phyloP scores from a whole-genome alignment of 2,113 vertebrate species.

The Prochilodus magdalenae region DNA sequence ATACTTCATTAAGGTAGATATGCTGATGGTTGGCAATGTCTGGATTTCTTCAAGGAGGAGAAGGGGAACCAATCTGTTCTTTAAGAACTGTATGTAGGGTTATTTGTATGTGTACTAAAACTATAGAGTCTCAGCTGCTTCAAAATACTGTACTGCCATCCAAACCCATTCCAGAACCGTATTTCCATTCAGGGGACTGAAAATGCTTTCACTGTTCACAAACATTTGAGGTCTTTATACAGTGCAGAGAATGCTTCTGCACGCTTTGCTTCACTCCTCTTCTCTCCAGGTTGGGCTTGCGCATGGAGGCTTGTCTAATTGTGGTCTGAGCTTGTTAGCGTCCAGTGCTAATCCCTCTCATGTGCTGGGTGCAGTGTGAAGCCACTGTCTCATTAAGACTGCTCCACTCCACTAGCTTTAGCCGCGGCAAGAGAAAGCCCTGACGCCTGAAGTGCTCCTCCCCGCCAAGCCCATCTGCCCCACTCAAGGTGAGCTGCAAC shows the following conservation, averaged over 20 bases:
- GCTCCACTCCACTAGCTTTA: conserved; percentile 65
- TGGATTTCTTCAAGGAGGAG: no score
- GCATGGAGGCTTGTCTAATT: conserved; percentile 76
- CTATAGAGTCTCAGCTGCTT: no score
- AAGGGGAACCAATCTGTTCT: no score
- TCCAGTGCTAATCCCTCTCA: conserved; percentile 79
- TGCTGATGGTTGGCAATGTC: no score
- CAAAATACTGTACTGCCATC: not conserved
- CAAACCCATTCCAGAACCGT: not conserved
- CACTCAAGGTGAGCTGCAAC: conserved; percentile 42
- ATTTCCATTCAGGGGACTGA: not conserved
- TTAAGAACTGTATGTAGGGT: no score
- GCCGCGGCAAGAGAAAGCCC: conserved; percentile 57
- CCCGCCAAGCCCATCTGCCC: conserved; percentile 60
- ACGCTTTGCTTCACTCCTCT: conserved; percentile 49
- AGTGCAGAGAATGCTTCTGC: conserved; percentile 62
- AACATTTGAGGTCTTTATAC: not conserved
- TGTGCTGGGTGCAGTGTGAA: conserved; percentile 76
- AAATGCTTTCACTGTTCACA: no score
- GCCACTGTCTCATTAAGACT: conserved; percentile 75
- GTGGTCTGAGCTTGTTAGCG: conserved; percentile 77
- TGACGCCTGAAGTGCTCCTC: conserved; percentile 57
- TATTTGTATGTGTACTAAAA: no score
- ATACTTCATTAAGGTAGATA: no score
- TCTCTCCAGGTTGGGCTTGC: conserved; percentile 51